Conservation (phyloP, 2,797 vertebrate species). For the Acridotheres tristis region DNA sequence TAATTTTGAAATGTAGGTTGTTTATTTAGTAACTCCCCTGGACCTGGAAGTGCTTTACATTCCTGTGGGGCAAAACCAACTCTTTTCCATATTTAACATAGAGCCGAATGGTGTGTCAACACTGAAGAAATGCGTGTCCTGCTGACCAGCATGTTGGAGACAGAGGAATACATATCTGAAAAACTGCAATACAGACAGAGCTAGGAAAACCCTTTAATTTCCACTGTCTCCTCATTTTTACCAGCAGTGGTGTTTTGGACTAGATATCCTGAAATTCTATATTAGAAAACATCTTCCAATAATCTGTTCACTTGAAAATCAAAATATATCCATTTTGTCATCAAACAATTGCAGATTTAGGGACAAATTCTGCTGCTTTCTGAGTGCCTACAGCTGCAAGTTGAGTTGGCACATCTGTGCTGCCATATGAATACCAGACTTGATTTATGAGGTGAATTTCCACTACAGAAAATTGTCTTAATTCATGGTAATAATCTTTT, state of each 20-base stretch:
- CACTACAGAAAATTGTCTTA: neutral
- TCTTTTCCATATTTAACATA: neutral
- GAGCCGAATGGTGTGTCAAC: neutral
- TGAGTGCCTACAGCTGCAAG: neutral
- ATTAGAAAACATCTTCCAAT: neutral
- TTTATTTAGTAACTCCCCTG: neutral
- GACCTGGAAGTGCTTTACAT: constrained; percentile 30
- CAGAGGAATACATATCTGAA: neutral
- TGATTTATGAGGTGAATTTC: constrained; percentile 14
- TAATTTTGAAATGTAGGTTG: constrained; percentile 11
- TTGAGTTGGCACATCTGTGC: neutral
- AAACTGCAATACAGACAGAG: neutral
- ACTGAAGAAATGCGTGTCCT: neutral
- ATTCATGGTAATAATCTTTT: neutral
- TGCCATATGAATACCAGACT: neutral
- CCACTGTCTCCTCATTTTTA: neutral
- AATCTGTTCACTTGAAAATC: neutral
- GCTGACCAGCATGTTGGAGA: neutral
- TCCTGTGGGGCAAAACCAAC: neutral
- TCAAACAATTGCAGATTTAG: neutral
- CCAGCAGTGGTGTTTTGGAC: neutral
- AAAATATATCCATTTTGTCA: neutral
- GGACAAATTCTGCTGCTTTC: neutral
- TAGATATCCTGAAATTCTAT: neutral
- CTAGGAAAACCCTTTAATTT: neutral